These are phyloP conservation scores for Reticulitermes speratus DNA, from an alignment of 1,140 invertebrate genomes.

Conservation along the genomic window DNA sequence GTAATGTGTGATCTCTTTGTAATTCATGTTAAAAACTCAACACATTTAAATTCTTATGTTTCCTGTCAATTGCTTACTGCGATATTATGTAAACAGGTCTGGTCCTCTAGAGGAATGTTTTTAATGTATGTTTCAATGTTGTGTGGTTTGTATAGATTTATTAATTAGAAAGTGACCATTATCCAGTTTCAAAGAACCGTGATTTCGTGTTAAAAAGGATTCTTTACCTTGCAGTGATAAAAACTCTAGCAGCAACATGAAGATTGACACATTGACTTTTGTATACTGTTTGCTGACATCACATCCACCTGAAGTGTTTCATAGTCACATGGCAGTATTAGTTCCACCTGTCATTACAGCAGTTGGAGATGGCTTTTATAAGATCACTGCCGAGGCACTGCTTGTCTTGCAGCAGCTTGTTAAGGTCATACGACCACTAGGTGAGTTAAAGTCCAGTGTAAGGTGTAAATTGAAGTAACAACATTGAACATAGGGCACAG, in stretches of 20 bases:
- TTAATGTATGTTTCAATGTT: too few species aligned
- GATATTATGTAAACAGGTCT: too few species aligned
- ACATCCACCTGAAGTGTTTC: conserved; percentile 77
- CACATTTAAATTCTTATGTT: too few species aligned
- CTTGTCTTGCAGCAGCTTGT: conserved; percentile 92
- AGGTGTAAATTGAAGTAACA: background rate
- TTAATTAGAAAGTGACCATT: too few species aligned
- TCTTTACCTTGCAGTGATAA: conserved; percentile 67
- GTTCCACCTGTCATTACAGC: conserved; percentile 85
- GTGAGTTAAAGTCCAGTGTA: conserved; percentile 47
- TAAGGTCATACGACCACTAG: conserved; percentile 88
- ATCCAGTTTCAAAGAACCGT: too few species aligned
- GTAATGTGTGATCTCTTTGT: too few species aligned
- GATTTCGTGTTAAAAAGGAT: too few species aligned
- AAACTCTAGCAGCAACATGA: conserved; percentile 96
- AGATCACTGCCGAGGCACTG: conserved; percentile 94
- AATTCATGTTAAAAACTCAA: too few species aligned
- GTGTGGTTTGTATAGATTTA: too few species aligned
- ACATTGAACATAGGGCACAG: background rate
- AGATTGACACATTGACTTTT: conserved; percentile 95
- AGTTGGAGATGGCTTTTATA: conserved; percentile 95
- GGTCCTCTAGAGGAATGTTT: too few species aligned
- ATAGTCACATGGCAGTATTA: conserved; percentile 77
- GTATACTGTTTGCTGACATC: conserved; percentile 82
- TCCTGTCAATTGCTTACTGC: too few species aligned